phyloP scores from a whole-genome alignment of 1,140 invertebrate species.

The Saccostrea echinata region DNA sequence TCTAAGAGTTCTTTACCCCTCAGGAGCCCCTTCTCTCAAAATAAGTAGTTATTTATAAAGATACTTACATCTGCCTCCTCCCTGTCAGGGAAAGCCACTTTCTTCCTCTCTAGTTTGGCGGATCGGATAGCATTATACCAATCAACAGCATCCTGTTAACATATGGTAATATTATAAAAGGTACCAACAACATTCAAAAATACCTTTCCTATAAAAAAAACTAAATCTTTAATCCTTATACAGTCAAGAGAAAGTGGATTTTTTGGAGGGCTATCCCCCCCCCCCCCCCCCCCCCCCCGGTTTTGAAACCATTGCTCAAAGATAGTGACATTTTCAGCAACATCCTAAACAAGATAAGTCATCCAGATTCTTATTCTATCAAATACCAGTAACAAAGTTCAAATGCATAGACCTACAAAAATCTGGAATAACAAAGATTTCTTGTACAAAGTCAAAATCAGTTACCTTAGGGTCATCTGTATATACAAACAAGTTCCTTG shows the following conservation, averaged over 20 bases:
- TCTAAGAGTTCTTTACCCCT: not conserved
- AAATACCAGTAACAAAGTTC: too few relatives aligned
- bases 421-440: too few relatives aligned
- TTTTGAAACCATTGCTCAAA: too few relatives aligned
- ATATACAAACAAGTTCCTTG: conserved; percentile 92
- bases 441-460: too few relatives aligned
- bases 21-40: not conserved
- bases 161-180: not conserved
- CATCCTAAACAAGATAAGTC: too few relatives aligned
- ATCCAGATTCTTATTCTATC: too few relatives aligned
- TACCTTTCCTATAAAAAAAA: not conserved
- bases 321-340: too few relatives aligned
- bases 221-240: too few relatives aligned
- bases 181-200: not conserved
- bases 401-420: too few relatives aligned
- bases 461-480: conserved; percentile 84
- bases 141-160: conserved; percentile 85
- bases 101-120: conserved; percentile 89
- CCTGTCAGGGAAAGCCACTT: conserved; percentile 90
- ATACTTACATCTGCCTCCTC: conserved; percentile 85
- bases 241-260: too few relatives aligned
- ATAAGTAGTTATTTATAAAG: not conserved
- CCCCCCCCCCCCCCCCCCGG: too few relatives aligned
- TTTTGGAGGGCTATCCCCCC: too few relatives aligned
- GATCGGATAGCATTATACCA: conserved; percentile 94